Base-by-base conservation (phyloP, 2,113 vertebrate genomes). In the Leucosticte australis region DNA sequence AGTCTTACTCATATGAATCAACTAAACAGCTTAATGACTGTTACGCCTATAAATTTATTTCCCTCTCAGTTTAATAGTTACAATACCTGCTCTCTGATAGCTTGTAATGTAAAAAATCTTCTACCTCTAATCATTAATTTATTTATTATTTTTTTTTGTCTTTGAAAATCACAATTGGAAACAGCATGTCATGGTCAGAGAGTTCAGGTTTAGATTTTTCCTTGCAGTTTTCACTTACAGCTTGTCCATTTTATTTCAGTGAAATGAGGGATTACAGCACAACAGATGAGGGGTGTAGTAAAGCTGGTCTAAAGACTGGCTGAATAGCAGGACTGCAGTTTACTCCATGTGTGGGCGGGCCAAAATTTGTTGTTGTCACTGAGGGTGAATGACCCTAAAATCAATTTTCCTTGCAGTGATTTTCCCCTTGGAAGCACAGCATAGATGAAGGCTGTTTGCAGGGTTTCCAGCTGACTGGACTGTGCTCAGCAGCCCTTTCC, bases 351-450 rank as follows among this genome's bases (percentile, higher is more conserved):
- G 84, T 67, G 96, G 75, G 75, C 83, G 81, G 90, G 73, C 92
- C 84, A 65, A 81, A 85, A 62, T 71, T 47, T 76, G 86, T 46
- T 91, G 69, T 78, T 96, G 55, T 96, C 91, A 91, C 62, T 44
- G 53, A 82, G 95, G 95, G 95, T 97, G 81, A 80, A 59, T 96
- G 97, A 97, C 95, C 94, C 95, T 96, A 93, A 98, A 98, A 98
- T 98, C 97, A 97, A 96, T 98, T 98, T 96, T 98, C 89, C 56
- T 87, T 70, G 91, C 94, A 94, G 92, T 97, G 96, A 97, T 98
- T 99, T 98, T 98, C 97, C 96, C 83, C 97, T 97, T 97, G 97
- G 82, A 96, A 98, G 95, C 95, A 97, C 97, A 96, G 74, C 94
- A 74, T 47, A 89, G 94, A 92, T 93, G 95, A 90, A 93, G 92